Evolutionary conservation across 2,113 vertebrate genomes (phyloP), one percentile per base, ranked within the genome.

Genomic region (Anarhynchus alexandrinus): DNA sequence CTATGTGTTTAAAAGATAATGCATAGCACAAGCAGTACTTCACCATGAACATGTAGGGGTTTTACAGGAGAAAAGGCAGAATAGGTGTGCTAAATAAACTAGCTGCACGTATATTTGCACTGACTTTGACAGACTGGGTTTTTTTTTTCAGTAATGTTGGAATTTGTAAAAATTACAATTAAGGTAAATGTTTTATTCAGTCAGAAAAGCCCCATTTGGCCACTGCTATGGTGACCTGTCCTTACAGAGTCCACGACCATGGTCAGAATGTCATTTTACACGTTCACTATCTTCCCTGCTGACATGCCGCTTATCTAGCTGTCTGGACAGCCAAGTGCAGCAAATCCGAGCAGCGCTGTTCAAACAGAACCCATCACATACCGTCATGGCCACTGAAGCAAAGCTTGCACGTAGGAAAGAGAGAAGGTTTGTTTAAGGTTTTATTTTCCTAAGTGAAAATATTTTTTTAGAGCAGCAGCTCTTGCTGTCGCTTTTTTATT

Each of bases 311-410:
- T 97, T 94, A 66, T 94, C 95, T 97, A 71, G 6, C 78, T 91
- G 52, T 70, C 72, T 69, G 64, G 64, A 71, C 59, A 81, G 88
- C 94, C 94, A 96, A 96, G 59, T 86, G 76, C 90, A 95, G 97
- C 38, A 66, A 90, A 89, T 94, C 74, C 16, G 23, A 86, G 82
- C 87, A 83, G 62, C 1, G 1, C 87, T 96, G 69, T 96, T 97
- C 88, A 97, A 97, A 95, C 95, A 97, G 77, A 91, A 20, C 57
- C 62, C 52, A 15, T 91, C 77, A 73, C 86, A 80, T 86, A 83
- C 87, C 26, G 45, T 97, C 94, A 83, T 34, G 82, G 73, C 83
- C 93, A 94, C 38, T 96, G 94, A 95, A 97, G 94, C 92, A 94
- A 66, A 92, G 52, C 78, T 95, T 95, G 78, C 94, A 65, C 3